A percentile compares a stretch with the other conserved stretches of the same genome.
Conservation (phyloP, 2,888 invertebrate genomes). For the Drosophila antonietae region DNA sequence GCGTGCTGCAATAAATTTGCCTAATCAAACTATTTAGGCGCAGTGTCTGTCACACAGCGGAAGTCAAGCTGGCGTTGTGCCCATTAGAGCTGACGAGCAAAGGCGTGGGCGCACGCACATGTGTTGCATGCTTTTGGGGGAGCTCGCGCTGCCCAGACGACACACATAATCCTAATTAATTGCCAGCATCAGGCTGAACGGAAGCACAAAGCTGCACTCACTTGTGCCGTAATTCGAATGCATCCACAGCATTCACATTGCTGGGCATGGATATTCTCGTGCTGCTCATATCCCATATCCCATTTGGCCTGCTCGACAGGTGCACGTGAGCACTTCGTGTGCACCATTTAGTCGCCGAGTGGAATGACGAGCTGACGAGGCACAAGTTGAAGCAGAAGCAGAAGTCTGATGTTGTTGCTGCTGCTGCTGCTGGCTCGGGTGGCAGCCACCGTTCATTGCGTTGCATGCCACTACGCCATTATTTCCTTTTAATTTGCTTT, state of each 20-base stretch:
- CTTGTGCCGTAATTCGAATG: constrained; percentile 52
- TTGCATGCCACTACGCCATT: constrained; percentile 68
- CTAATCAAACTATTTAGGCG: constrained; percentile 75
- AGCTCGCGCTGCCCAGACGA: constrained; percentile 57
- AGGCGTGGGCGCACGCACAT: constrained; percentile 43
- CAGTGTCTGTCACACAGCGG: constrained; percentile 60
- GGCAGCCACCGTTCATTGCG: constrained; percentile 36
- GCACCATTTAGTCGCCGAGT: constrained; percentile 69
- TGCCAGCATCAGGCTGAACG: constrained; percentile 62
- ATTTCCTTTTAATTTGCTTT: constrained; percentile 78
- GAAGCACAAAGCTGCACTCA: constrained; percentile 47
- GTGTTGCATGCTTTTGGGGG: constrained; percentile 65
- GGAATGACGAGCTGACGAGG: constrained; percentile 20
- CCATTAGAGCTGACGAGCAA: constrained; percentile 31
- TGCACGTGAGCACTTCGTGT: constrained; percentile 77
- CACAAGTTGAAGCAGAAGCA: constrained; percentile 2
- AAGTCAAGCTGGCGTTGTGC: constrained; percentile 66
- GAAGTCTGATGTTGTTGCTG: neutral
- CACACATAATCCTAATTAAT: constrained; percentile 81
- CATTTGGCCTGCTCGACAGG: constrained; percentile 50
- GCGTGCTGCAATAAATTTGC: constrained; percentile 70
- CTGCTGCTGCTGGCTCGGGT: neutral
- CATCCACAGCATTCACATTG: constrained; percentile 37
- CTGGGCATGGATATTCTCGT: constrained; percentile 19
- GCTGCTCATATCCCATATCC: constrained; percentile 6